These are phyloP conservation scores for Drosophila phalerata DNA, from an alignment of 2,888 invertebrate genomes.

Conservation along the genomic window DNA sequence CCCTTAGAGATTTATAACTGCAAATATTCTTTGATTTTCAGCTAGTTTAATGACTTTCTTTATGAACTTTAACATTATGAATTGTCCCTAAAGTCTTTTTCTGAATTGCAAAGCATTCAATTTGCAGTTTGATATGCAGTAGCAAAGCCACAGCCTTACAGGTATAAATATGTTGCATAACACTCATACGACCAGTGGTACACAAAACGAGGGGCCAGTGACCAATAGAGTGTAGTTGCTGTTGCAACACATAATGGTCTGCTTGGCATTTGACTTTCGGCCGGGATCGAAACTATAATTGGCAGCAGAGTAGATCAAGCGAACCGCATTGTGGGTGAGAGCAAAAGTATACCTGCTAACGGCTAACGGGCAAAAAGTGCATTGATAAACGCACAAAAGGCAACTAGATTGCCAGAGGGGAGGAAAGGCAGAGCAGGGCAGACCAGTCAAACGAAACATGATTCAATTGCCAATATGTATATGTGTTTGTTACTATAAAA, in stretches of 20 bases:
- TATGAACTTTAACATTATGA: background rate
- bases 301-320: constrained; percentile 61
- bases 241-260: constrained; percentile 38
- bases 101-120: background rate
- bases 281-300: constrained; percentile 59
- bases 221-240: constrained; percentile 41
- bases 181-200: constrained; percentile 45
- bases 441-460: constrained; percentile 54
- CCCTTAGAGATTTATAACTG: background rate
- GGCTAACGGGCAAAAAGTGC: constrained; percentile 45
- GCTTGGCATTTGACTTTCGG: constrained; percentile 66
- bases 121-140: background rate
- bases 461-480: constrained; percentile 74
- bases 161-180: constrained; percentile 43
- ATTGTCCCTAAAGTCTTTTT: background rate
- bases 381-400: constrained; percentile 56
- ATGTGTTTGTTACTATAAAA: constrained; percentile 47
- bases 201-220: constrained; percentile 23
- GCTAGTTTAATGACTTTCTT: background rate
- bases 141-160: constrained; percentile 1
- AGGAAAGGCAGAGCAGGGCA: background rate
- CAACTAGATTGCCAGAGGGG: constrained; percentile 16
- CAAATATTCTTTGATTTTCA: background rate
- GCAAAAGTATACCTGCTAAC: background rate
- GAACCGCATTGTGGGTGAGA: background rate